Evolutionary conservation across 2,113 vertebrate species (phyloP).

Genomic region (Elephantulus edwardii): DNA sequence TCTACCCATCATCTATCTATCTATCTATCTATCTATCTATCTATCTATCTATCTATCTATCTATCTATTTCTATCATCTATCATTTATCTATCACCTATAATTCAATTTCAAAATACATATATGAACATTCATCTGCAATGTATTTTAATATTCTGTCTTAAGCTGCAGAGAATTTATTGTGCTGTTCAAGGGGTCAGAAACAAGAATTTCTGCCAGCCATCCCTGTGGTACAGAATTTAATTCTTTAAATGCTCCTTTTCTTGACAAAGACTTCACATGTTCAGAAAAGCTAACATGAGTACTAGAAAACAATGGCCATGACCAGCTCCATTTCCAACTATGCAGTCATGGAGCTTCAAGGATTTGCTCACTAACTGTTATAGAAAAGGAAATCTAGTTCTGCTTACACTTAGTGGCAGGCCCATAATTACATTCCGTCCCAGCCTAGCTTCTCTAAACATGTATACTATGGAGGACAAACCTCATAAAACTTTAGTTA

Average conservation of each 20-base stretch:
- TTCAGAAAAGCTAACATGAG: conserved; percentile 27
- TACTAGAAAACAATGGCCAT: conserved; percentile 52
- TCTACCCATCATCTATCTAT: conserved; percentile 52
- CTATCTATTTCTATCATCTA: no score
- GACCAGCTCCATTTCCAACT: not conserved
- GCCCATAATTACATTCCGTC: conserved; percentile 17
- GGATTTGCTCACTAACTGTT: conserved; percentile 45
- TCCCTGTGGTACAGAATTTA: conserved; percentile 69
- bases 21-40: no score
- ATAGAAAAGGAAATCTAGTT: conserved; percentile 53
- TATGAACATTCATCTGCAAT: conserved; percentile 43
- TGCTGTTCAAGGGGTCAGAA: conserved; percentile 66
- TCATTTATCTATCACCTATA: conserved; percentile 56
- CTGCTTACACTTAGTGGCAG: conserved; percentile 33
- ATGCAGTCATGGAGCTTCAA: conserved; percentile 34
- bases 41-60: no score
- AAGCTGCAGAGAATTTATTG: conserved; percentile 48
- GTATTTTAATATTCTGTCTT: conserved; percentile 64
- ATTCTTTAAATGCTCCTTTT: conserved; percentile 38
- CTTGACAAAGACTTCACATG: conserved; percentile 56
- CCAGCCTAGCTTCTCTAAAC: conserved; percentile 36
- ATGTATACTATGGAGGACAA: conserved; percentile 24
- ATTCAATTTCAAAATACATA: conserved; percentile 53
- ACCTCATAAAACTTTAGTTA: conserved; percentile 41
- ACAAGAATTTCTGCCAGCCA: not conserved